Conservation (phyloP, 2,888 invertebrate genomes). For the Tipula helvola region DNA sequence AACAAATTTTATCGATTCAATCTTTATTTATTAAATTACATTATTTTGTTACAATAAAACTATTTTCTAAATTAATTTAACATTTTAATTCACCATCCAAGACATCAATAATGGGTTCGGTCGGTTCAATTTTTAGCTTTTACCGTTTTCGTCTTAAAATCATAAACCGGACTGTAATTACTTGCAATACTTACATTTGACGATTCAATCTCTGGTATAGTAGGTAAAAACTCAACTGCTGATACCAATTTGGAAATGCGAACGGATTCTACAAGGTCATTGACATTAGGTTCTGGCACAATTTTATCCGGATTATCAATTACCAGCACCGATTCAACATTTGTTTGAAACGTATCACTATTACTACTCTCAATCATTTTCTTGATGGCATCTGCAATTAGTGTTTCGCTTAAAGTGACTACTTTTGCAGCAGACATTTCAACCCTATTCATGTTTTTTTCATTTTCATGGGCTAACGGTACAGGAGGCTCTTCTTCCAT, state of each 20-base stretch:
- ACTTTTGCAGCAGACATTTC: not conserved
- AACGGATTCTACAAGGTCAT: not conserved
- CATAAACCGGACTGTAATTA: not conserved
- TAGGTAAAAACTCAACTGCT: not conserved
- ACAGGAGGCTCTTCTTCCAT: not conserved
- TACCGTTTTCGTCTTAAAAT: not conserved
- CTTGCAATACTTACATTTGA: not conserved
- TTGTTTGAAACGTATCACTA: not conserved
- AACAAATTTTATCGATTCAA: not conserved
- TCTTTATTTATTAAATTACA: not conserved
- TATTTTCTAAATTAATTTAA: not conserved
- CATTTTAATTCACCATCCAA: not conserved
- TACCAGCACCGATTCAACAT: not conserved
- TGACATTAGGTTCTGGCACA: not conserved
- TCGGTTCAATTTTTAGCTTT: not conserved
- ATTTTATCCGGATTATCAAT: not conserved
- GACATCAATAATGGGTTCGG: not conserved
- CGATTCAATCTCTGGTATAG: not conserved
- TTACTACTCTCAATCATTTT: not conserved
- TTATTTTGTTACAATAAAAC: too few species aligned
- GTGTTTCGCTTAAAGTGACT: not conserved
- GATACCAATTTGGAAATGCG: not conserved
- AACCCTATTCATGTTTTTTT: not conserved
- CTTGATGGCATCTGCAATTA: not conserved
- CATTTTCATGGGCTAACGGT: not conserved